Conservation (phyloP, 2,113 vertebrate genomes). For the Oceanodroma tethys region DNA sequence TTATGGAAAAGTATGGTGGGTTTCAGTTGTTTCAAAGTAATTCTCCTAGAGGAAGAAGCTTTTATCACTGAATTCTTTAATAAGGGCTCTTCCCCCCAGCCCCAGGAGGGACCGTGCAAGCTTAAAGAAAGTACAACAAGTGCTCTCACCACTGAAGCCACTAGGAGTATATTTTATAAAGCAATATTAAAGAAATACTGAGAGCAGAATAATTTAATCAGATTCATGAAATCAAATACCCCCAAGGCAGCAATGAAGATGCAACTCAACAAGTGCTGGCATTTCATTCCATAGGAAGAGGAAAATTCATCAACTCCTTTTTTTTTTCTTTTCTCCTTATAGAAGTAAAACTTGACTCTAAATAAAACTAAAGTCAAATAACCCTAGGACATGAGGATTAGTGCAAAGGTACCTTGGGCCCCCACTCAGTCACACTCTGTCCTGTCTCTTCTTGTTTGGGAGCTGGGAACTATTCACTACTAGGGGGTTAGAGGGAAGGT, state of each 20-base stretch:
- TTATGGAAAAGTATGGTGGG: not conserved
- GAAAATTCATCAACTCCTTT: not conserved
- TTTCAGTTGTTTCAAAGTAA: slow-evolving; percentile 53
- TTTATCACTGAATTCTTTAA: slow-evolving; percentile 65
- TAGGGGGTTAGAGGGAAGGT: not conserved
- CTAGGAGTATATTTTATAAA: slow-evolving; percentile 66
- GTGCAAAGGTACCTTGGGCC: not conserved
- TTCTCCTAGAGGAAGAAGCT: slow-evolving; percentile 31
- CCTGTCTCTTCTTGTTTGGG: not conserved
- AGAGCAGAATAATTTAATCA: slow-evolving; percentile 71
- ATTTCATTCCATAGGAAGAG: slow-evolving; percentile 41
- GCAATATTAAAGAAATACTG: slow-evolving; percentile 69
- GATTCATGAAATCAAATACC: slow-evolving; percentile 69
- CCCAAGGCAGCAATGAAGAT: slow-evolving; percentile 57
- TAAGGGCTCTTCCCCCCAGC: slow-evolving; percentile 19
- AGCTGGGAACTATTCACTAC: not conserved
- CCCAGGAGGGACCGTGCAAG: slow-evolving; percentile 44
- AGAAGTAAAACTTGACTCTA: not conserved
- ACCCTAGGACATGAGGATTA: not conserved
- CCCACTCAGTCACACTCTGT: not conserved
- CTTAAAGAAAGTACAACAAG: slow-evolving; percentile 54
- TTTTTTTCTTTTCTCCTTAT: not conserved
- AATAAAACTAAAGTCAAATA: slow-evolving; percentile 21
- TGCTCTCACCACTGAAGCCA: slow-evolving; percentile 47
- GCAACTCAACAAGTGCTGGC: slow-evolving; percentile 53